Evolutionary conservation across 37 sponge, comb jelly and placozoan genomes (phyloP).

Genomic region (Petrosia ficiformis): DNA sequence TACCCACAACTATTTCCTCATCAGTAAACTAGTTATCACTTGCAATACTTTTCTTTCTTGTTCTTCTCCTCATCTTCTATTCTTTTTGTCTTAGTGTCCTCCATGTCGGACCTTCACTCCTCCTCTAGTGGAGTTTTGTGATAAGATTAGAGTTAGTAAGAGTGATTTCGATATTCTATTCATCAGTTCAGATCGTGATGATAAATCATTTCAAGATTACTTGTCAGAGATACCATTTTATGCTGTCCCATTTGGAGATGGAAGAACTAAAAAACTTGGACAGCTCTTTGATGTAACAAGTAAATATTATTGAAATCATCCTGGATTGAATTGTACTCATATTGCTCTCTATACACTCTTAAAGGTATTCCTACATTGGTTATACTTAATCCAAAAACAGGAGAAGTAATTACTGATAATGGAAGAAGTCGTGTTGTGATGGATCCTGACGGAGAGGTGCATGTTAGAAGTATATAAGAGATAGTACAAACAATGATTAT

Average conservation of each 20-base stretch:
- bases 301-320: no score
- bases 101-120: conserved; percentile 92
- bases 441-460: conserved; percentile 79
- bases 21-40: no score
- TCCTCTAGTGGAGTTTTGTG: conserved; percentile 68
- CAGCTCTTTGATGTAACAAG: not conserved
- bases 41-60: no score
- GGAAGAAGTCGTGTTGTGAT: conserved; percentile 51
- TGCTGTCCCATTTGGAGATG: conserved; percentile 62
- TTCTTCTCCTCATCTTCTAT: no score
- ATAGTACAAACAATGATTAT: conserved; percentile 12
- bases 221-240: conserved; percentile 83
- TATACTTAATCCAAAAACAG: conserved; percentile 43
- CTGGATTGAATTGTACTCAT: not conserved
- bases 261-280: conserved; percentile 25
- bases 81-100: conserved; percentile 68
- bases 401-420: conserved; percentile 53
- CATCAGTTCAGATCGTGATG: conserved; percentile 76
- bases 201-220: conserved; percentile 74
- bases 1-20: no score
- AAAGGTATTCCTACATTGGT: conserved; percentile 71
- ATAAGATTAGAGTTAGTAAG: conserved; percentile 52
- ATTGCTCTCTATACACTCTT: conserved; percentile 25
- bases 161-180: conserved; percentile 90
- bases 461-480: conserved; percentile 54